These are phyloP conservation scores for Harpalus rufipes DNA, from an alignment of 2,888 invertebrate genomes.

Conservation along the genomic window DNA sequence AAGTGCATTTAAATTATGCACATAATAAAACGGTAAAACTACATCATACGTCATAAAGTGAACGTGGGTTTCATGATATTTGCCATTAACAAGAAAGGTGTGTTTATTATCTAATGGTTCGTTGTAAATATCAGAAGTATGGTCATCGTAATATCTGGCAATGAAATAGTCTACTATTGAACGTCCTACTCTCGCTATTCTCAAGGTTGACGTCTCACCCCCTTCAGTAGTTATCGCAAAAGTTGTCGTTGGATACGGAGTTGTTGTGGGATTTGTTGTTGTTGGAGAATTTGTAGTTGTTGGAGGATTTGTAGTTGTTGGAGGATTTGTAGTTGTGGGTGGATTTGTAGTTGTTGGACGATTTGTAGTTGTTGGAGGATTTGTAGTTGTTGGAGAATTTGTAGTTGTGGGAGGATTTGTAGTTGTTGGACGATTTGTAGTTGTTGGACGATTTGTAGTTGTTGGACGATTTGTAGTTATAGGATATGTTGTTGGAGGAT, in stretches of 20 bases:
- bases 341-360: slow-evolving; percentile 48
- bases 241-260: slow-evolving; percentile 60
- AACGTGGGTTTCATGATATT: slow-evolving; percentile 78
- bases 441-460: slow-evolving; percentile 60
- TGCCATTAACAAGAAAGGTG: slow-evolving; percentile 76
- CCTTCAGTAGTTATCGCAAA: slow-evolving; percentile 67
- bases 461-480: slow-evolving; percentile 46
- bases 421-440: slow-evolving; percentile 62
- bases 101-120: slow-evolving; percentile 32
- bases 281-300: slow-evolving; percentile 66
- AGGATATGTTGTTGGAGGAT: neutral
- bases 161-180: slow-evolving; percentile 75
- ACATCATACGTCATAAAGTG: slow-evolving; percentile 88
- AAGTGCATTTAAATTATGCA: slow-evolving; percentile 85
- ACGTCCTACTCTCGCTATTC: slow-evolving; percentile 68
- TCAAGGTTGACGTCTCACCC: slow-evolving; percentile 51
- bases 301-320: slow-evolving; percentile 60
- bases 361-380: slow-evolving; percentile 63
- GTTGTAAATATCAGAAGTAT: slow-evolving; percentile 30
- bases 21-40: slow-evolving; percentile 86
- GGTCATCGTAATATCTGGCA: slow-evolving; percentile 73
- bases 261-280: slow-evolving; percentile 68
- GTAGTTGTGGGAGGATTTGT: slow-evolving; percentile 59
- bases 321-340: slow-evolving; percentile 39
- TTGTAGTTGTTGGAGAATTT: slow-evolving; percentile 66